phyloP scores from a whole-genome alignment of 2,797 vertebrate genomes.

The Trachops cirrhosus region DNA sequence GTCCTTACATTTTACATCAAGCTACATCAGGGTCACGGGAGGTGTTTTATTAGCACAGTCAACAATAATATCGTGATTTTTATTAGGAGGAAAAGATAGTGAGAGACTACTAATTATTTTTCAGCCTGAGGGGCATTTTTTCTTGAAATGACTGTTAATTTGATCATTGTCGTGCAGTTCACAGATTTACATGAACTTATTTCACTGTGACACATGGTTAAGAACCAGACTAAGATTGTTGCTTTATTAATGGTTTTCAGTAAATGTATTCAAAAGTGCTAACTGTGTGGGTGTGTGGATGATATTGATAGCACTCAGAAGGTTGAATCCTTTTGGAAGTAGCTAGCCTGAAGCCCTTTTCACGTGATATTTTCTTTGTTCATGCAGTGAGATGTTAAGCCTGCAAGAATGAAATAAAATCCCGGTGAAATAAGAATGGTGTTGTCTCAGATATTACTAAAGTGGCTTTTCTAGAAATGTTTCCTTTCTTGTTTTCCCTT shows the following conservation, averaged over 20 bases:
- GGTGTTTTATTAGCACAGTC: constrained; percentile 87
- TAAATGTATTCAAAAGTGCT: constrained; percentile 83
- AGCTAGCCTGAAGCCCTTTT: constrained; percentile 80
- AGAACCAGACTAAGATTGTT: constrained; percentile 83
- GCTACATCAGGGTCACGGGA: constrained; percentile 83
- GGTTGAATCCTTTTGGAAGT: constrained; percentile 82
- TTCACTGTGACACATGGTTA: constrained; percentile 84
- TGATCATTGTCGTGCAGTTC: constrained; percentile 87
- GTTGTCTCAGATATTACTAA: constrained; percentile 71
- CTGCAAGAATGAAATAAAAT: constrained; percentile 81
- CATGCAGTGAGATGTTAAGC: constrained; percentile 81
- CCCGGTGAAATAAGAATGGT: constrained; percentile 77
- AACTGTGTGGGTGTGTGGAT: constrained; percentile 81
- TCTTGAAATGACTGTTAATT: constrained; percentile 87
- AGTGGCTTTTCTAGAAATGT: constrained; percentile 53
- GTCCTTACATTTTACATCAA: constrained; percentile 81
- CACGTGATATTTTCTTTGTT: constrained; percentile 82
- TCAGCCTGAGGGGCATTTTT: constrained; percentile 85
- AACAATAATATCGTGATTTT: constrained; percentile 87
- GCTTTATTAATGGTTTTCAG: constrained; percentile 86
- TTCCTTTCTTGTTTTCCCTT: background rate
- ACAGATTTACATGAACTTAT: constrained; percentile 88
- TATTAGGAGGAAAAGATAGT: constrained; percentile 86
- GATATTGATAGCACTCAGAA: constrained; percentile 84
- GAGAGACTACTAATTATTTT: constrained; percentile 89